These are phyloP conservation scores for Madoqua kirkii DNA, from an alignment of 2,113 vertebrate species.

Conservation along the genomic window DNA sequence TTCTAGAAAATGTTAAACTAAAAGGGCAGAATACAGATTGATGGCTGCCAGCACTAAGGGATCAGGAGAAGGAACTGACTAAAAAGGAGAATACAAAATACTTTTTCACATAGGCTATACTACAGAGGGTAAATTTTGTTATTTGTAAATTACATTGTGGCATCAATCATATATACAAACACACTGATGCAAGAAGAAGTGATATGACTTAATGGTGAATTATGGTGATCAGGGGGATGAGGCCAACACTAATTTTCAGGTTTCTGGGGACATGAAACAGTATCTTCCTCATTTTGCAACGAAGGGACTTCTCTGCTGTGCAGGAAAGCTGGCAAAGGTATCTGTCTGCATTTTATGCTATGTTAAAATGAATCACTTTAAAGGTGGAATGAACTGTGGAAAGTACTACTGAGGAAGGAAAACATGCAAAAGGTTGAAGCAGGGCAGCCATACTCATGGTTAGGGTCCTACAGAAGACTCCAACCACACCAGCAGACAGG, in stretches of 20 bases:
- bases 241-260: neutral
- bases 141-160: neutral
- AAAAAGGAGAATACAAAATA: neutral
- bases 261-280: neutral
- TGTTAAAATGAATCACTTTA: conserved; percentile 87
- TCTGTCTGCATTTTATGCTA: conserved; percentile 87
- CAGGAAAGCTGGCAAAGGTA: conserved; percentile 41
- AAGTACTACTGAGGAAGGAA: conserved; percentile 83
- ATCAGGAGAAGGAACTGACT: neutral
- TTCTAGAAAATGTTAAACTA: neutral
- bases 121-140: neutral
- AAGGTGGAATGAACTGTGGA: conserved; percentile 88
- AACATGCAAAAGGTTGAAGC: conserved; percentile 86
- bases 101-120: neutral
- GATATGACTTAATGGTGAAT: neutral
- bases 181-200: neutral
- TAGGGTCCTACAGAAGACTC: conserved; percentile 86
- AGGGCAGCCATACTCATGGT: conserved; percentile 85
- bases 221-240: neutral
- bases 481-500: conserved; percentile 81
- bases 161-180: neutral
- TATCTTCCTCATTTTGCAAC: neutral
- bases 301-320: neutral
- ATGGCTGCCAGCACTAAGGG: neutral
- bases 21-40: neutral